Evolutionary conservation across 2,888 invertebrate genomes (phyloP).

Genomic region (Melanophora roralis): DNA sequence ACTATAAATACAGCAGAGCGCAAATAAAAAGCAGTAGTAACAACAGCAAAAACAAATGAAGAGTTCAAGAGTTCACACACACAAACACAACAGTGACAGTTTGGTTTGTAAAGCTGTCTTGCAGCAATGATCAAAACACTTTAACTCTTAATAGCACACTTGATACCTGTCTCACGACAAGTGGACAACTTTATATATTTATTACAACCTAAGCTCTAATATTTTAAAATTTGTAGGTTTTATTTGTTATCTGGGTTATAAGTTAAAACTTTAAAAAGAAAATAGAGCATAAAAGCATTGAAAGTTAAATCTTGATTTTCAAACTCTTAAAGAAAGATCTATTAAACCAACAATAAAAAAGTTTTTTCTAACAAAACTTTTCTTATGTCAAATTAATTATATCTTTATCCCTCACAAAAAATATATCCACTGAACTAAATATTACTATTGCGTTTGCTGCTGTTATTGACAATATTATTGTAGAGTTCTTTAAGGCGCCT

Average conservation of each 20-base stretch:
- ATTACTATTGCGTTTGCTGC: background rate
- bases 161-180: background rate
- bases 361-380: too few relatives aligned
- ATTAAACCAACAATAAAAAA: too few relatives aligned
- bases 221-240: background rate
- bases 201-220: too few relatives aligned
- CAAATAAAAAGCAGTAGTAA: background rate
- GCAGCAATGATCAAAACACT: constrained; percentile 38
- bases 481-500: constrained; percentile 3
- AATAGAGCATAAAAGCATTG: too few relatives aligned
- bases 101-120: constrained; percentile 32
- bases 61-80: constrained; percentile 41
- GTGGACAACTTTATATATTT: too few relatives aligned
- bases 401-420: too few relatives aligned
- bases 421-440: too few relatives aligned
- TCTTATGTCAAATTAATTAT: too few relatives aligned
- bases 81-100: constrained; percentile 7
- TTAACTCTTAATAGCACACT: background rate
- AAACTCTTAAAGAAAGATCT: too few relatives aligned
- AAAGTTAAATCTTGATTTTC: too few relatives aligned
- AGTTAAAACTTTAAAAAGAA: too few relatives aligned
- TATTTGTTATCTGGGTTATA: too few relatives aligned
- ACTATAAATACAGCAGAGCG: constrained; percentile 59
- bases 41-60: constrained; percentile 39
- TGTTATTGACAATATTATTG: background rate